Evolutionary conservation across 2,888 invertebrate species (phyloP), one percentile per base, ranked within the genome.

Genomic region (Meiosimyza platycephala): DNA sequence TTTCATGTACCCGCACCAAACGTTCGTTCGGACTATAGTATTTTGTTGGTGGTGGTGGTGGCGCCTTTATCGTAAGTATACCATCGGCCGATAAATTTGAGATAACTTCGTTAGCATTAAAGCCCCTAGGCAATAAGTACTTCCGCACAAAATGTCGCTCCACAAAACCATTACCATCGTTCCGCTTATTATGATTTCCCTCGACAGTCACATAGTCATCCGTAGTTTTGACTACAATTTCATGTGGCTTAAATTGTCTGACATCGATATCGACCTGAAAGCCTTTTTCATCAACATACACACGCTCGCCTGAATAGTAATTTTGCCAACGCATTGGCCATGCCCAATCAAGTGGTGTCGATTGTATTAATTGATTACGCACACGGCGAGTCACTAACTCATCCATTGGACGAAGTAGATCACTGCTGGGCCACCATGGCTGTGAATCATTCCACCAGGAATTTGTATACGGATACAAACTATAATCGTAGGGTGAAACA

Each of bases 151-250:
- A 93, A 76, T 94, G 93, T 51, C 93, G 90, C 51, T 92, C 91
- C 12, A 94, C 91, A 85, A 90, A 91, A 0, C 94, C 94, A 77
- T 92, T 92, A 40, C 92, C 90, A 76, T 93, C 93, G 48, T 90
- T 89, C 77, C 92, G 92, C 75, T 93, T 91, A 80, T 93, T 93
- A 83, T 93, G 94, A 80, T 92, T 93, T 0, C 92, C 94, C 83
- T 94, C 92, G 13, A 93, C 89, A 72, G 91, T 89, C 22, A 95
- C 89, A 69, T 90, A 90, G 78, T 92, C 91, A 11, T 93, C 94
- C 0, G 92, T 90, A 0, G 93, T 93, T 84, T 94, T 94, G 18
- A 95, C 94, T n/a, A 90, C 89, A 59, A 95, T 92, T 84, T 95
- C 94, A 13, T 92, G 91, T 0, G 94, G 94, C 6, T 90, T 88